Conservation (phyloP, 2,888 invertebrate genomes). For the Thecophora atra region DNA sequence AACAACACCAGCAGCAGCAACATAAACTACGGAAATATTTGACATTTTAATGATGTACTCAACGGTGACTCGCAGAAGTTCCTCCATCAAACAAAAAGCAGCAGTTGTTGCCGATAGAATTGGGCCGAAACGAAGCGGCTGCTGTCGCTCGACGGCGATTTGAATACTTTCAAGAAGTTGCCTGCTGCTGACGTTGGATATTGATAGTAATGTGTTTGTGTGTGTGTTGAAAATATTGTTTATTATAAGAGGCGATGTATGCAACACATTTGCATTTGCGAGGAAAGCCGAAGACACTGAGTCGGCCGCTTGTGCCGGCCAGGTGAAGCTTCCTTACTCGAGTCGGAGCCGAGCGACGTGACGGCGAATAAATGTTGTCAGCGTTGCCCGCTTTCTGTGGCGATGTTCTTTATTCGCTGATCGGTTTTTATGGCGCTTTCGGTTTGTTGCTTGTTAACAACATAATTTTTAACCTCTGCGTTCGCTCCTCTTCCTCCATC, state of each 20-base stretch:
- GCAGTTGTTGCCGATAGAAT: slow-evolving; percentile 50
- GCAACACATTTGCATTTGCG: slow-evolving; percentile 22
- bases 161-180: slow-evolving; percentile 22
- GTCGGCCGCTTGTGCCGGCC: too few species aligned
- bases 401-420: too few species aligned
- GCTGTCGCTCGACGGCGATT: not conserved
- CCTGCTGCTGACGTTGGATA: slow-evolving; percentile 21
- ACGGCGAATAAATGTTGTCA: too few species aligned
- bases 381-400: too few species aligned
- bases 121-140: slow-evolving; percentile 20
- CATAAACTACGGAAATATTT: slow-evolving; percentile 61
- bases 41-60: slow-evolving; percentile 59
- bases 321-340: too few species aligned
- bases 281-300: too few species aligned
- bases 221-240: slow-evolving; percentile 14
- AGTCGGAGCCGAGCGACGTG: too few species aligned
- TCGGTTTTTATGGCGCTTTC: too few species aligned
- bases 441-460: too few species aligned
- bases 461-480: too few species aligned
- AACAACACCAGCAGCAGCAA: not conserved
- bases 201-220: slow-evolving; percentile 27
- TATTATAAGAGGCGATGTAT: slow-evolving; percentile 22
- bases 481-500: too few species aligned
- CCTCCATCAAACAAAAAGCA: slow-evolving; percentile 46
- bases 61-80: slow-evolving; percentile 42